Evolutionary conservation across 2,888 invertebrate species (phyloP), one percentile per base, ranked within the genome.

Genomic region (Chymomyza caudatula): DNA sequence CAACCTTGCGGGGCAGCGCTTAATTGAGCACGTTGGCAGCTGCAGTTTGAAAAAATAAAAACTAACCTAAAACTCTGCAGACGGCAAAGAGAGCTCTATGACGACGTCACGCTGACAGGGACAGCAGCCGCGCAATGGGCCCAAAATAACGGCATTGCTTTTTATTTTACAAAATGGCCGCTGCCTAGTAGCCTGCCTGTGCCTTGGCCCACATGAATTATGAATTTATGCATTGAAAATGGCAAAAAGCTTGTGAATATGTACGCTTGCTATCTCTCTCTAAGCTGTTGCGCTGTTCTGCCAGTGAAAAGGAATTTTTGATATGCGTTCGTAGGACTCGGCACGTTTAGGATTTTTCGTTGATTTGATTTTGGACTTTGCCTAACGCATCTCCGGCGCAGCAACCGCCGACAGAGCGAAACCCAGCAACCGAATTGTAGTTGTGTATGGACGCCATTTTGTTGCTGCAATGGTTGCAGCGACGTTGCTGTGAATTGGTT

Each of bases 201-300:
- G 29, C 29, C 29, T 37, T 37, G 29, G 29, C 29, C 29, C 69
- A 68, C 71, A 83, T 84, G 85, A 84, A 83, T 84, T 85, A 84
- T 83, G 83, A 84, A 84, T 85, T 85, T 83, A 77, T 78, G 78
- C 78, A 83, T 83, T 78, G 85, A 80, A 78, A 82, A 74, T 64
- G 63, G 76, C 60, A 44, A 66, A 63, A 65, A 60, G 17, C 47
- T 47, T 6, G 17, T 17, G 47, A 47, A 47, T 47, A 47, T 47
- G 47, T 19, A 47, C 13, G 19, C 29, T 11, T 60, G 70, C 66
- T 76, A 74, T 74, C 69, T 74, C 47, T 47, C 3, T 47, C 17
- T 17, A 47, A 47, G 20, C 29, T 11, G 29, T 51, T 17, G 6
- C 20, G 17, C 20, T 19, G 8, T 44, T 44, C 3, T n/a, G 44